Conservation (phyloP, 2,113 vertebrate species). For the Cephalopterus ornatus region DNA sequence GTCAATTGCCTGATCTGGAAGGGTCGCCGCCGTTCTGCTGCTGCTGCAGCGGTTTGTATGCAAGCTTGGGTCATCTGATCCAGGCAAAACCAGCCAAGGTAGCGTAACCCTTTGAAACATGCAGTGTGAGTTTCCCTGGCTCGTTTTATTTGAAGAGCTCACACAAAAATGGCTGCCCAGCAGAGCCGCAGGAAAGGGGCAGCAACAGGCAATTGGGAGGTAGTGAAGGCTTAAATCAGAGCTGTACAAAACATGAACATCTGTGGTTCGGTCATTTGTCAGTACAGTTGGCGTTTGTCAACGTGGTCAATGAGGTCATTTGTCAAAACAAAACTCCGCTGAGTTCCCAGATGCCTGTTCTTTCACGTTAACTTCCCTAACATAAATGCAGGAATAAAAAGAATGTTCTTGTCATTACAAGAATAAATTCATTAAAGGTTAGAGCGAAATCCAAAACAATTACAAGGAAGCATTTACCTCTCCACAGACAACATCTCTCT, state of each 20-base stretch:
- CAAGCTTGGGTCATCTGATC: neutral
- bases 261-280: slow-evolving; percentile 18
- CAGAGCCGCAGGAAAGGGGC: neutral
- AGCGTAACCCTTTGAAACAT: neutral
- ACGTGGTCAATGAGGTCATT: slow-evolving; percentile 1
- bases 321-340: slow-evolving; percentile 45
- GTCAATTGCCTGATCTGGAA: neutral
- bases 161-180: neutral
- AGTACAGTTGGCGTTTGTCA: slow-evolving; percentile 30
- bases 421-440: slow-evolving; percentile 47
- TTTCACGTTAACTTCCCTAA: neutral
- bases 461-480: slow-evolving; percentile 37
- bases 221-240: neutral
- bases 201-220: neutral
- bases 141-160: neutral
- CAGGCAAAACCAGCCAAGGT: neutral
- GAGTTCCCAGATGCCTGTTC: slow-evolving; percentile 26
- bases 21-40: neutral
- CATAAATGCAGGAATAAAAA: neutral
- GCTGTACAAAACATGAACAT: neutral
- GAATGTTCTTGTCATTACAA: neutral
- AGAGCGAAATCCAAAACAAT: slow-evolving; percentile 32
- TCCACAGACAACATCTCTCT: slow-evolving; percentile 1
- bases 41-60: neutral
- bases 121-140: neutral